Evolutionary conservation across 2,888 invertebrate genomes (phyloP), one percentile per base, ranked within the genome.

Genomic region (Chydorus sphaericus): DNA sequence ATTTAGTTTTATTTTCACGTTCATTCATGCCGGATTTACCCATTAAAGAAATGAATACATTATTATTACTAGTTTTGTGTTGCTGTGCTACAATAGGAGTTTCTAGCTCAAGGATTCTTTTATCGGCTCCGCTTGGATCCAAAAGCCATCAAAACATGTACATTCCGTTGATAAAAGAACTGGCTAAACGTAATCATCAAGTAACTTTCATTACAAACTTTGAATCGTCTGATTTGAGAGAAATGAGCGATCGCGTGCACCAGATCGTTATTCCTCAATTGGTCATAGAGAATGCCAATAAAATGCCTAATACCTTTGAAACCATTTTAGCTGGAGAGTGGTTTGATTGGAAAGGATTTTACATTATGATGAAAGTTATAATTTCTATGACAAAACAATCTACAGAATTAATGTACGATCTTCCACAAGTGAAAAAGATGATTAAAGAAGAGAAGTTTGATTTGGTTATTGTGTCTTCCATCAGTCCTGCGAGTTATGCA

Each of bases 141-240:
- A 71, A 71, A 62, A 76, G 76, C 66, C 75, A 76, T 65, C 70
- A 73, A 60, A 74, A 74, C 57, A 75, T 75, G 71, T 75, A 64
- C 52, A 61, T 63, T 36, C 60, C 62, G 3, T 58, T 66, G 3
- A 50, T 65, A 20, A 56, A 60, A 11, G 63, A 60, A 29, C 55
- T 67, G 14, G 63, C 61, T 11, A 58, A 62, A 6, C 58, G 64
- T 6, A 65, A 65, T 11, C 66, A 67, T 55, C 57, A 64, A 8
- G 59, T 67, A 8, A 63, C 64, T 4, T 59, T 62, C 6, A 54
- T 67, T 2, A 64, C 65, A 18, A 23, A 33, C 18, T 49, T 26
- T 36, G 16, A 36, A 6, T 36, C 52, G 8, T 8, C 16, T 11
- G 52, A 52, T 14, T 52, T 52, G 8, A 1, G 7, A 11, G 36